Evolutionary conservation across 2,113 vertebrate genomes (phyloP).

Genomic region (Pipa parva): DNA sequence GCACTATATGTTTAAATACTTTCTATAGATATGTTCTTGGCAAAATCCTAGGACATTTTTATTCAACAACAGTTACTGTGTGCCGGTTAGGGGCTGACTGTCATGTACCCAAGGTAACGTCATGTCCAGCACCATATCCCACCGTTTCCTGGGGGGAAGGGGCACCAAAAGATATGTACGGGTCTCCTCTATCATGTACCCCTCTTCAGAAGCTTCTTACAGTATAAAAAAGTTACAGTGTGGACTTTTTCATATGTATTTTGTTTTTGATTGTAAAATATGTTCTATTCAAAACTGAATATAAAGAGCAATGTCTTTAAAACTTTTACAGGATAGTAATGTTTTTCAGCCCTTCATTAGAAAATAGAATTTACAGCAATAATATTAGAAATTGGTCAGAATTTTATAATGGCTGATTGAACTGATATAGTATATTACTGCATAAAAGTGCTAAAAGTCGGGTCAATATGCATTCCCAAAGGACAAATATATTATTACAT

Average conservation of each 20-base stretch:
- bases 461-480: too few relatives aligned
- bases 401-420: too few relatives aligned
- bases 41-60: conserved; percentile 31
- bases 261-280: neutral
- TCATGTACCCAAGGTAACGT: conserved; percentile 99
- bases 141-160: conserved; percentile 86
- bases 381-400: too few relatives aligned
- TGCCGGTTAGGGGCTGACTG: conserved; percentile 97
- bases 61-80: conserved; percentile 63
- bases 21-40: conserved; percentile 64
- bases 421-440: too few relatives aligned
- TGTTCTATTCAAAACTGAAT: neutral
- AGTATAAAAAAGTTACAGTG: too few relatives aligned
- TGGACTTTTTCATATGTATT: too few relatives aligned
- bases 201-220: conserved; percentile 45
- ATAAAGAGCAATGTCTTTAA: neutral
- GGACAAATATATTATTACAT: too few relatives aligned
- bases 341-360: neutral
- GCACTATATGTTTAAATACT: conserved; percentile 35
- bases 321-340: neutral
- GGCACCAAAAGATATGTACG: conserved; percentile 73
- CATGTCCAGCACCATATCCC: conserved; percentile 93
- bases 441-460: too few relatives aligned
- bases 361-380: too few relatives aligned
- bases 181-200: conserved; percentile 87